phyloP scores from a whole-genome alignment of 2,888 invertebrate species.

The Melanargia galathea region DNA sequence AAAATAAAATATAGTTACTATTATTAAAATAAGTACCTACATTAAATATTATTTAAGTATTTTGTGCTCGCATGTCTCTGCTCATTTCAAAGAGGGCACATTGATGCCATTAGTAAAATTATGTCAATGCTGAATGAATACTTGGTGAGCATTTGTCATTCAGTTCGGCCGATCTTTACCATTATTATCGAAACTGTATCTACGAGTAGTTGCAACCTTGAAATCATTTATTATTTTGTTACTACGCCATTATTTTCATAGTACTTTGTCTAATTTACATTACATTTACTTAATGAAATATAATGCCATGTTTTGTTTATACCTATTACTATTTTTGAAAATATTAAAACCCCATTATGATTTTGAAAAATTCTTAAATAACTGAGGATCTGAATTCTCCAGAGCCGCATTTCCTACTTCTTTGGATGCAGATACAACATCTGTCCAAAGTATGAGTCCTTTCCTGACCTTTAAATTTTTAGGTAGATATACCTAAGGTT shows the following conservation, averaged over 20 bases:
- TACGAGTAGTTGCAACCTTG: slow-evolving; percentile 34
- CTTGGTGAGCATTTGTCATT: slow-evolving; percentile 42
- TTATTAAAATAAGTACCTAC: no score
- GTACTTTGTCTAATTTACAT: neutral
- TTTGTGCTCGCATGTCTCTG: slow-evolving; percentile 40
- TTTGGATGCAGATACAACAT: no score
- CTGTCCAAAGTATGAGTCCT: no score
- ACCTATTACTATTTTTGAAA: no score
- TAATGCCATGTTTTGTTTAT: no score
- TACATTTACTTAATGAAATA: neutral
- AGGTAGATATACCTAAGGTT: no score
- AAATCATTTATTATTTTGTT: slow-evolving; percentile 34
- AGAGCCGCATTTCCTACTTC: no score
- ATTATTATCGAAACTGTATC: slow-evolving; percentile 42
- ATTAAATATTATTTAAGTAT: neutral
- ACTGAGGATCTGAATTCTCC: no score
- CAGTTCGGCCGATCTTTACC: slow-evolving; percentile 41
- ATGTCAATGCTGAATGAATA: slow-evolving; percentile 61
- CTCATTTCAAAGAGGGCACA: slow-evolving; percentile 43
- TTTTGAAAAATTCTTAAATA: no score
- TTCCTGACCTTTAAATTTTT: no score
- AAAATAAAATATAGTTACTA: no score
- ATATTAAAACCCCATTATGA: no score
- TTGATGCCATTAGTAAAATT: slow-evolving; percentile 54
- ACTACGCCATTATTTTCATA: slow-evolving; percentile 4